Conservation (phyloP, 1,140 invertebrate species). For the Anoplolepis gracilipes region DNA sequence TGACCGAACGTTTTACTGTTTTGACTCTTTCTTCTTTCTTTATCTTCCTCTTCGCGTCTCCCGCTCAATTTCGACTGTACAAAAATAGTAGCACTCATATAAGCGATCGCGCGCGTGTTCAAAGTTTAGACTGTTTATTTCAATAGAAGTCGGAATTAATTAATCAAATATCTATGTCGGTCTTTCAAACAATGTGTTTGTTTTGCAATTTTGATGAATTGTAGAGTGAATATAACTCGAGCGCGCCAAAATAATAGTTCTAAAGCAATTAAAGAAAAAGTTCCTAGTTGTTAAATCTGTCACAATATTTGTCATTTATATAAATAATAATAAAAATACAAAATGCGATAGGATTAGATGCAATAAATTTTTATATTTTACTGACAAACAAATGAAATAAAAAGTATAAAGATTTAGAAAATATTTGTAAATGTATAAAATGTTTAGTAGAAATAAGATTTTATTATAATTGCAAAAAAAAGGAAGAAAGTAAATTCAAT, state of each 20-base stretch:
- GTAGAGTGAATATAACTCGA: background rate
- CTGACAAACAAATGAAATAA: too few species aligned
- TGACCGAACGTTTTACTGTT: background rate
- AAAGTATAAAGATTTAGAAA: background rate
- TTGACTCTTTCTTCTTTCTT: slow-evolving; percentile 2
- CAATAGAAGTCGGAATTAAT: slow-evolving; percentile 16
- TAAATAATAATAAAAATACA: background rate
- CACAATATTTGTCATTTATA: background rate
- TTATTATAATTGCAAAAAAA: background rate
- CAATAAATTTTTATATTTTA: background rate
- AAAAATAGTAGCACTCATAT: slow-evolving; percentile 29
- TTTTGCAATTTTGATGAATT: background rate
- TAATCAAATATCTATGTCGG: background rate
- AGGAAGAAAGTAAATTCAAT: background rate
- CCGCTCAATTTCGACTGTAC: background rate
- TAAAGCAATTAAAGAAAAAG: background rate
- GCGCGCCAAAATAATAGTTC: background rate
- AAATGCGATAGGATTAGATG: background rate
- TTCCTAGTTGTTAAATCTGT: background rate
- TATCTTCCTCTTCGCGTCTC: background rate
- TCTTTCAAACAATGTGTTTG: background rate
- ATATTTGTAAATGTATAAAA: too few species aligned
- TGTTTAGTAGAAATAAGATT: background rate
- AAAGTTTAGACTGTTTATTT: slow-evolving; percentile 7
- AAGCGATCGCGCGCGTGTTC: background rate